Conservation (phyloP, 1,140 invertebrate species). For the Dendroctonus valens region DNA sequence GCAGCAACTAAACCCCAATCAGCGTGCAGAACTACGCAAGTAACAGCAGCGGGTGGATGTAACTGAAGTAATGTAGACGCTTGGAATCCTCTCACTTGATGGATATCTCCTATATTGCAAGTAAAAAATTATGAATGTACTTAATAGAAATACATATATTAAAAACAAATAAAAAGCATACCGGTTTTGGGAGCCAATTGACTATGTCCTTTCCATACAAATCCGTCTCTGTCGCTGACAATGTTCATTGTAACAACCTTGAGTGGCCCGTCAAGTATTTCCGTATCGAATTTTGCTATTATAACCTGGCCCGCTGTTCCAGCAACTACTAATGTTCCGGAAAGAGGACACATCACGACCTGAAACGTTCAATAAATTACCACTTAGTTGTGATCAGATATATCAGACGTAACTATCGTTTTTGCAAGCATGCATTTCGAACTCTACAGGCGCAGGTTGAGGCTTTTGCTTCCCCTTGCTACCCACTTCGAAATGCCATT, state of each 20-base stretch:
- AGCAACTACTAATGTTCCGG: slow-evolving; percentile 82
- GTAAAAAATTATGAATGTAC: slow-evolving; percentile 30
- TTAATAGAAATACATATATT: too few species aligned
- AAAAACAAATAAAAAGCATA: slow-evolving; percentile 28
- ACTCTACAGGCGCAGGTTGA: too few species aligned
- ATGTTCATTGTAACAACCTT: slow-evolving; percentile 77
- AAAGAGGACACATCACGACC: slow-evolving; percentile 73
- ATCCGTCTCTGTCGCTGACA: slow-evolving; percentile 87
- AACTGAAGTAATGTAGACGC: slow-evolving; percentile 81
- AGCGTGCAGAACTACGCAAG: slow-evolving; percentile 82
- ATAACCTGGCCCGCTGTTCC: slow-evolving; percentile 94
- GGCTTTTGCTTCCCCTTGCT: too few species aligned
- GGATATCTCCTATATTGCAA: slow-evolving; percentile 52
- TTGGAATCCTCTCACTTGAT: slow-evolving; percentile 66
- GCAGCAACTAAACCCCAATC: slow-evolving; percentile 89
- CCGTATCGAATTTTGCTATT: slow-evolving; percentile 69
- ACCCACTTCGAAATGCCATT: too few species aligned
- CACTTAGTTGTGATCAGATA: too few species aligned
- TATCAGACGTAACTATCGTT: too few species aligned
- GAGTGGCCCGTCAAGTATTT: slow-evolving; percentile 49
- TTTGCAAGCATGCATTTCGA: too few species aligned
- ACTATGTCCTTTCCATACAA: slow-evolving; percentile 98
- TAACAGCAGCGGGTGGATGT: slow-evolving; percentile 89
- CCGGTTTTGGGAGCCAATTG: slow-evolving; percentile 62
- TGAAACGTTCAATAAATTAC: background rate